Conservation (phyloP, 2,113 vertebrate species). For the Carettochelys insculpta region DNA sequence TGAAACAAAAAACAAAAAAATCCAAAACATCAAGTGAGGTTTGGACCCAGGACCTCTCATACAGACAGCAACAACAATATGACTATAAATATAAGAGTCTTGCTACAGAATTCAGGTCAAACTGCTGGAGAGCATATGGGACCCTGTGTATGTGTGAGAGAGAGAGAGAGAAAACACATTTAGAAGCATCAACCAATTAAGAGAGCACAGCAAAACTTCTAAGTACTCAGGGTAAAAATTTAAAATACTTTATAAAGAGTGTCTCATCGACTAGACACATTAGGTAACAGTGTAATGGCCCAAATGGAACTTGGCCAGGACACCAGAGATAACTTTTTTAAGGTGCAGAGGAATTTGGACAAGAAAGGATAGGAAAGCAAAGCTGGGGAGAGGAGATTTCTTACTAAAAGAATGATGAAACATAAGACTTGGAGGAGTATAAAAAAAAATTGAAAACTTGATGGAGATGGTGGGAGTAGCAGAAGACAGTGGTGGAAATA, state of each 20-base stretch:
- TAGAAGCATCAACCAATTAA: neutral
- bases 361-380: neutral
- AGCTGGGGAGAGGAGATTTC: neutral
- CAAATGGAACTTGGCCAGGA: neutral
- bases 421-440: neutral
- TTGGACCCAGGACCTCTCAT: neutral
- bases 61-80: neutral
- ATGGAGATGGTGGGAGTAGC: neutral
- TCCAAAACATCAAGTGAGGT: neutral
- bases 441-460: neutral
- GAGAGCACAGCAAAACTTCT: neutral
- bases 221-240: neutral
- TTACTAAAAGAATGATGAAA: neutral
- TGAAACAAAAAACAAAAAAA: too few relatives aligned
- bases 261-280: neutral
- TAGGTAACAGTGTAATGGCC: neutral
- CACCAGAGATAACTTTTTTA: neutral
- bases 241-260: neutral
- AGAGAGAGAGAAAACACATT: too few relatives aligned
- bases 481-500: neutral
- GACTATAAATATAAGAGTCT: neutral
- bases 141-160: neutral
- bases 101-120: neutral
- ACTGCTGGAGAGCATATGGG: neutral
- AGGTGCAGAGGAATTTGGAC: neutral